Base-by-base conservation (phyloP, 37 sponge, comb jelly and placozoan species). In the Theonella swinhoei region DNA sequence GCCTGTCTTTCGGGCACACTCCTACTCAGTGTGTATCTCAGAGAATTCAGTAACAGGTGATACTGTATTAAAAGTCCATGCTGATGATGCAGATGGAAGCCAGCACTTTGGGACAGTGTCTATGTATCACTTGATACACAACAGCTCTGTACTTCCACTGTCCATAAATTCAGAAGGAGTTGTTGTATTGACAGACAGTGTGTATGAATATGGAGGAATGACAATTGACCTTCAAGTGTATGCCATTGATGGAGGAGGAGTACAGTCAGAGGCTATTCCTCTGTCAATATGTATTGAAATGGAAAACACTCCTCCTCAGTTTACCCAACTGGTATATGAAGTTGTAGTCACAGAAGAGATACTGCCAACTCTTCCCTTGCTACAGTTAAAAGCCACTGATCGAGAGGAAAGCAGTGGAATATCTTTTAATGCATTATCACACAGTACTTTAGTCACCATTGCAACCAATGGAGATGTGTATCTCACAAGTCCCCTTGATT, bases 401-500 rank as follows among this genome's bases (percentile, higher is more conserved):
- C 28, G 29, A 0, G 76, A 75, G 22, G 64, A 5, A 29, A 31
- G 4, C 11, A 74, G 43, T 1, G 71, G 39, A 30, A 72, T 78
- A n/a, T 62, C 62, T 8, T 92, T 73, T 40, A 29, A 32, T 7
- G 3, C 83, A 0, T 5, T 63, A 14, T 24, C 41, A 2, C 24
- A 59, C 32, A 3, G 19, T 28, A 80, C 72, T 36, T 14, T 79
- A 32, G 88, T 92, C 42, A 39, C 80, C 24, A 77, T 92, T 24
- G 73, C 84, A 47, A 25, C 26, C 23, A 74, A 62, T 29, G 92
- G 92, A 32, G 35, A 66, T 19, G 31, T 92, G 1, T 37, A 19
- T 61, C 88, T 92, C 33, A 71, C 59, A 47, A 35, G 42, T 42
- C 71, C 81, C 2, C 64, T 92, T 26, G 92, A 92, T 64, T 92